Evolutionary conservation across 2,888 invertebrate species (phyloP).

Genomic region (Leistus spinibarbis): DNA sequence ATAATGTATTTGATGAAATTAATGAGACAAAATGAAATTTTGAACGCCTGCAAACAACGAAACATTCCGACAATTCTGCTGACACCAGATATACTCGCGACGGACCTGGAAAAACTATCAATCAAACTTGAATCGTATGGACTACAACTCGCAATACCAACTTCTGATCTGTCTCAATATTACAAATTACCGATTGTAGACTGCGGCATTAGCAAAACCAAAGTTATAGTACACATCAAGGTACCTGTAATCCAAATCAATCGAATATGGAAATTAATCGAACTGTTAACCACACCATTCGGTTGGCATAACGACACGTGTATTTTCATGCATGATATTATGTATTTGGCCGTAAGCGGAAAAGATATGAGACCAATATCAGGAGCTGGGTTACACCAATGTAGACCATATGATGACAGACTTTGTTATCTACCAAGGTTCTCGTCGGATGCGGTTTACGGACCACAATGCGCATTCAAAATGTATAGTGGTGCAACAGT

Average conservation of each 20-base stretch:
- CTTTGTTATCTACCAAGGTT: slow-evolving; percentile 22
- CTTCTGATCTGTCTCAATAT: slow-evolving; percentile 1
- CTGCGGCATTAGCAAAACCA: slow-evolving; percentile 1
- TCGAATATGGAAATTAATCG: slow-evolving; percentile 1
- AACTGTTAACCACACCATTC: slow-evolving; percentile 25
- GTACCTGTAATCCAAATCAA: not conserved
- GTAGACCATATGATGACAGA: slow-evolving; percentile 17
- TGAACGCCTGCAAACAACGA: not conserved
- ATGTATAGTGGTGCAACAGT: slow-evolving; percentile 13
- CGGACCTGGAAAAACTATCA: not conserved
- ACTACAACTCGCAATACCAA: not conserved
- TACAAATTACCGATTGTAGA: slow-evolving; percentile 29
- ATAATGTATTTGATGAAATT: not conserved
- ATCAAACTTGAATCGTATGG: not conserved
- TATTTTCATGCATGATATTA: slow-evolving; percentile 10
- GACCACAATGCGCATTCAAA: slow-evolving; percentile 27
- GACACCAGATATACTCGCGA: not conserved
- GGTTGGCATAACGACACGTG: slow-evolving; percentile 25
- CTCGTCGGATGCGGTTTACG: slow-evolving; percentile 19
- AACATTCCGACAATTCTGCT: not conserved
- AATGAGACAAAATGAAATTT: not conserved
- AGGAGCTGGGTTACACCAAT: slow-evolving; percentile 20
- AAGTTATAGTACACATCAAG: not conserved
- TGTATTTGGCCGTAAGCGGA: slow-evolving; percentile 25
- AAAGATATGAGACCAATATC: slow-evolving; percentile 7